Evolutionary conservation across 2,888 invertebrate species (phyloP).

Genomic region (Himalopsyche tibetana): DNA sequence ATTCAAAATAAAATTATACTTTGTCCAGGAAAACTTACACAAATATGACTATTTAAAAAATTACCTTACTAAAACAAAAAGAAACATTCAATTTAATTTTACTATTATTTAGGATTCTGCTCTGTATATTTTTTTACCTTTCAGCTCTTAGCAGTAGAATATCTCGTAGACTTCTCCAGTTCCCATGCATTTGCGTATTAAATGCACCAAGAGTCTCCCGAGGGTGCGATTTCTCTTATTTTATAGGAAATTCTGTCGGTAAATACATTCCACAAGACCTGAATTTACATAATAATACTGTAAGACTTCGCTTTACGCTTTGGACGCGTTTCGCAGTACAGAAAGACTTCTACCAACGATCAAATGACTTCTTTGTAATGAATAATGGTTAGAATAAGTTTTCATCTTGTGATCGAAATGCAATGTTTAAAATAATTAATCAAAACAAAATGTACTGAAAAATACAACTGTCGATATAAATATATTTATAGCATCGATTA

Average conservation of each 20-base stretch:
- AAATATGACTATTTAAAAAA: too few relatives aligned
- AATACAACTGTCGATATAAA: too few relatives aligned
- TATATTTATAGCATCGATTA: too few relatives aligned
- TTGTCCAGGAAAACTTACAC: too few relatives aligned
- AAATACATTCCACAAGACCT: conserved; percentile 34
- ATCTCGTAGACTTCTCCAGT: conserved; percentile 31
- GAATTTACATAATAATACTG: conserved; percentile 11
- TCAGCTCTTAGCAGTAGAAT: not conserved
- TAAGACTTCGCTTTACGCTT: not conserved
- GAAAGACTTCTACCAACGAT: not conserved
- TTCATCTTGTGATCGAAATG: not conserved
- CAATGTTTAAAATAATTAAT: too few relatives aligned
- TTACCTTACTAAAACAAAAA: too few relatives aligned
- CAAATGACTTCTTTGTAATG: not conserved
- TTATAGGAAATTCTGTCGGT: conserved; percentile 34
- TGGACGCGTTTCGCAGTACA: conserved; percentile 7
- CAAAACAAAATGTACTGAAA: too few relatives aligned
- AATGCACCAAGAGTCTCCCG: conserved; percentile 30
- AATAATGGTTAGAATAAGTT: not conserved
- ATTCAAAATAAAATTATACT: too few relatives aligned
- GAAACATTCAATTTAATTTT: too few relatives aligned
- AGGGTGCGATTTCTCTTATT: conserved; percentile 23
- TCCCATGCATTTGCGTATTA: conserved; percentile 26
- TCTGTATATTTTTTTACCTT: not conserved
- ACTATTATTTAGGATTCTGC: too few relatives aligned